Base-by-base conservation (phyloP, 2,888 invertebrate genomes). In the Crepidodera aurea region DNA sequence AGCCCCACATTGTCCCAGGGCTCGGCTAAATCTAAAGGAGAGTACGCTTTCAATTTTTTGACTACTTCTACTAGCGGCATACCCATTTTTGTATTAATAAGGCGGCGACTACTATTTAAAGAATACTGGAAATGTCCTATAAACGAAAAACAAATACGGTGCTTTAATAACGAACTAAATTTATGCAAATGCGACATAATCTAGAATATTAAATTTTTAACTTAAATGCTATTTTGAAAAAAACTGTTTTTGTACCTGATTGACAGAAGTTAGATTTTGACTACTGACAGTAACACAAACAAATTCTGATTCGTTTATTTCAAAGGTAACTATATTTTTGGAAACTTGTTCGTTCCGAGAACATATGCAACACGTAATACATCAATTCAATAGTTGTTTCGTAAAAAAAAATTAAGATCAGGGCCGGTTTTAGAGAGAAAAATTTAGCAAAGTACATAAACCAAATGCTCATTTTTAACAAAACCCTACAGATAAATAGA, bases 1-100 rank as follows among this genome's bases (percentile, higher is more conserved):
- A 98, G 83, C 0, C 98, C 98, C 51, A 96, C 96, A 82, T 98
- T 98, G 78, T 98, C 98, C 97, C 97, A 98, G 53, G 85, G 86
- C 73, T 91, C 95, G 1, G 96, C 93, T 10, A 91, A 81, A 1
- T 83, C 79, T 27, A 85, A 79, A 6, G 92, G 88, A 0, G 94
- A 93, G 81, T 90, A 90, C 6, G 82, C 79, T 73, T 91, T 86
- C 63, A 95, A 81, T 55, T 83, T 83, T 8, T 81, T 74, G 34
- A 91, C 55, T 6, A 73, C 48, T 13, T 68, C 64, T 48, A 15
- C 4, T 7, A 66, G 25, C 10, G 64, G 55, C 53, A 63, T 29
- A 46, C 60, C 58, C 66, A 66, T 66, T 44, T 50, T 65, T 19
- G 19, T 32, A 15, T 25, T 48, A 16, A 48, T 13, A 1, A 27